These are phyloP conservation scores for Halcyon chelicuti DNA, from an alignment of 2,797 vertebrate genomes.

Conservation along the genomic window DNA sequence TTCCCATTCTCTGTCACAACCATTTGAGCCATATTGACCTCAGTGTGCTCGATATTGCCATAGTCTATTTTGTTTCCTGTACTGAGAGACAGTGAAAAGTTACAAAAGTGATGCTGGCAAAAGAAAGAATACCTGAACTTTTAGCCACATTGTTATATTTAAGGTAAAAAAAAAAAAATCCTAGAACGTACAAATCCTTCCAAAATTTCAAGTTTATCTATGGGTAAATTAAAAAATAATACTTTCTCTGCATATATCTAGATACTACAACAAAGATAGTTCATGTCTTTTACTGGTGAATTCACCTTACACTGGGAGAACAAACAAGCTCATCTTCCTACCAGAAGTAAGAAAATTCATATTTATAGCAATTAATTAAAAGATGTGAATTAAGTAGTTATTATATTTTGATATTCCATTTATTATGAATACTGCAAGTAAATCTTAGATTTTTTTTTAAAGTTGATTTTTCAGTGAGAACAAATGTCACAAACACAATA, in stretches of 20 bases:
- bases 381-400: neutral
- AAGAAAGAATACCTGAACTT: neutral
- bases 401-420: neutral
- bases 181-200: neutral
- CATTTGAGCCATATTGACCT: neutral
- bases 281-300: neutral
- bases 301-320: neutral
- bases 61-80: neutral
- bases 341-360: neutral
- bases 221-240: neutral
- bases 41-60: neutral
- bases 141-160: neutral
- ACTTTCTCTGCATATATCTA: neutral
- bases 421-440: neutral
- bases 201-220: neutral
- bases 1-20: neutral
- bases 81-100: neutral
- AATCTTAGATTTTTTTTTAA: neutral
- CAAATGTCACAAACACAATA: neutral
- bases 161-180: neutral
- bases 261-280: neutral
- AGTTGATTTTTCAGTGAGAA: neutral
- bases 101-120: neutral
- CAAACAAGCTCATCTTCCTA: neutral
- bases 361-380: neutral